phyloP scores from a whole-genome alignment of 2,797 vertebrate species.

The Myoxocephalus aenaeus region DNA sequence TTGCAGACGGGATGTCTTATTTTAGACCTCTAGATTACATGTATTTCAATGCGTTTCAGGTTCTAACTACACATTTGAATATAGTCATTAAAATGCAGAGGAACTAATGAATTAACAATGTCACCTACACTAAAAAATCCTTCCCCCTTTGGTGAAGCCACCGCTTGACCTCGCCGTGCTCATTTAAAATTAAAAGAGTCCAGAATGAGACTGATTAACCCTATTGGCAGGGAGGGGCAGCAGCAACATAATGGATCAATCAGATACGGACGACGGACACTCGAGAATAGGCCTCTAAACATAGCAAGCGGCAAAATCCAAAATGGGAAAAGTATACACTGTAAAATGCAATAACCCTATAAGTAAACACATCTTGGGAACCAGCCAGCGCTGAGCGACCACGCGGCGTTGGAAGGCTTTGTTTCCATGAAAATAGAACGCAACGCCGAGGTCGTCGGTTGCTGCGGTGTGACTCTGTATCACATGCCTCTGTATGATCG shows the following conservation, averaged over 20 bases:
- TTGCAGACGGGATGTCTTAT: not conserved
- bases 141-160: too few species aligned
- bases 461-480: constrained; percentile 58
- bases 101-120: not conserved
- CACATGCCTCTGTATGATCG: constrained; percentile 65
- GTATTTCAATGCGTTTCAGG: not conserved
- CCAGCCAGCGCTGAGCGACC: constrained; percentile 33
- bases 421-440: constrained; percentile 56
- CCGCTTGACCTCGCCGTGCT: not conserved
- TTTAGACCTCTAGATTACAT: not conserved
- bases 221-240: not conserved
- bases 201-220: not conserved
- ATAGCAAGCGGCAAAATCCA: constrained; percentile 10
- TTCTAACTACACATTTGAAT: not conserved
- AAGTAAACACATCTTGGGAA: constrained; percentile 31
- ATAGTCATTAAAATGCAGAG: not conserved
- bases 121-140: not conserved
- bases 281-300: constrained; percentile 9
- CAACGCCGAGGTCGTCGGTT: constrained; percentile 45
- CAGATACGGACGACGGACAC: not conserved
- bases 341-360: constrained; percentile 38
- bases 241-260: not conserved
- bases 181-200: not conserved
- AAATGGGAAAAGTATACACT: constrained; percentile 32
- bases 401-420: constrained; percentile 2